A percentile compares a stretch with the other conserved stretches of the same genome.
These are phyloP conservation scores for Anhinga rufa DNA, from an alignment of 2,113 vertebrate genomes.

Conservation along the genomic window DNA sequence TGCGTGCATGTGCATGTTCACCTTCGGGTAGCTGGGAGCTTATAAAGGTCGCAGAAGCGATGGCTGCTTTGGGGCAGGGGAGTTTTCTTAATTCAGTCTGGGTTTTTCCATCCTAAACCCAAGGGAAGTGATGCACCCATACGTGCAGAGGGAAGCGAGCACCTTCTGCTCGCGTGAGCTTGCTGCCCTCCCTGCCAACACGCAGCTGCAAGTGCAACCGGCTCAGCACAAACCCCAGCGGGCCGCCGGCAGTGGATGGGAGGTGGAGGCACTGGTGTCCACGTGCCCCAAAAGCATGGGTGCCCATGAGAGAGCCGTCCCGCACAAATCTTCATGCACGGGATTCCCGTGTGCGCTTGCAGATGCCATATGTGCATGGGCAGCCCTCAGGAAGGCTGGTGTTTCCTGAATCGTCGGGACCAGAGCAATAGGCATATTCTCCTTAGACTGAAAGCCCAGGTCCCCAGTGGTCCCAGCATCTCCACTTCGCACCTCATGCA, in stretches of 20 bases:
- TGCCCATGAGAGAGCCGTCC: rapidly evolving
- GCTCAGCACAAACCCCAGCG: not conserved
- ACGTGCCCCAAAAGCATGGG: not conserved
- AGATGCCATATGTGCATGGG: rapidly evolving
- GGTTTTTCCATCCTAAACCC: not conserved
- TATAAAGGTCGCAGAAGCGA: rapidly evolving
- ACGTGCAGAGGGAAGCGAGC: not conserved
- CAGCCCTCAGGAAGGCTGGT: not conserved
- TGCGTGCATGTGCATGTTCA: rapidly evolving
- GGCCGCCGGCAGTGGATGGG: rapidly evolving
- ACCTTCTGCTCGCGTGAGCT: not conserved
- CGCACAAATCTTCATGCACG: not conserved
- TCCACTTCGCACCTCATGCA: not conserved
- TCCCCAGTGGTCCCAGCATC: not conserved
- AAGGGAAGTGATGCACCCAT: not conserved
- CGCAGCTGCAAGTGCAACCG: not conserved
- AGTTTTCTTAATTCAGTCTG: not conserved
- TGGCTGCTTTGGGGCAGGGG: not conserved
- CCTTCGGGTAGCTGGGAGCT: not conserved
- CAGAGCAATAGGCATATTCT: not conserved
- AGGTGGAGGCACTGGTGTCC: not conserved
- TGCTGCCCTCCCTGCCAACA: not conserved
- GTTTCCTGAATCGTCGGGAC: not conserved
- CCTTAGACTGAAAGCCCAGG: not conserved
- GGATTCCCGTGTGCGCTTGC: rapidly evolving